These are phyloP conservation scores for Micronisus gabar DNA, from an alignment of 2,113 vertebrate species.

Conservation along the genomic window DNA sequence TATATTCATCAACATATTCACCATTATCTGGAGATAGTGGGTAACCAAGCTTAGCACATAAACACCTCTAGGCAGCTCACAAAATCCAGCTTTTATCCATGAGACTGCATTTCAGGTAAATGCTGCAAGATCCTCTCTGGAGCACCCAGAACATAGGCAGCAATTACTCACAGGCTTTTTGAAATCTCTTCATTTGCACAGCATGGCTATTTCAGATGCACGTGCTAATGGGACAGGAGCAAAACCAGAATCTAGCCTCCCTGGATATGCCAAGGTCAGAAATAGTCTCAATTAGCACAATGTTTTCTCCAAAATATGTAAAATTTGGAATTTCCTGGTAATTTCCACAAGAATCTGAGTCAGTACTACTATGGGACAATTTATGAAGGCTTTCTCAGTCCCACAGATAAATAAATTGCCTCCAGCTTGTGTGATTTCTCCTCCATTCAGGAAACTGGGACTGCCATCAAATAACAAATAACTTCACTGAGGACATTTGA, in stretches of 20 bases:
- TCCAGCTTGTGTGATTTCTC: neutral
- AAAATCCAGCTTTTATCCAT: neutral
- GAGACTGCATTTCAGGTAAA: neutral
- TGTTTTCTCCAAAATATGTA: neutral
- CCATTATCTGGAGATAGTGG: neutral
- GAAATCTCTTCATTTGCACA: neutral
- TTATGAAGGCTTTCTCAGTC: neutral
- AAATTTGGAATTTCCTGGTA: neutral
- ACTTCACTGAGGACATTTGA: neutral
- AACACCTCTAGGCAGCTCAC: neutral
- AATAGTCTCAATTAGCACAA: neutral
- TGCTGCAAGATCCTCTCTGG: neutral
- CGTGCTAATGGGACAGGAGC: fast-evolving
- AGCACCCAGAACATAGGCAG: neutral
- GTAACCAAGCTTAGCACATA: neutral
- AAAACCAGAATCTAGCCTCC: neutral
- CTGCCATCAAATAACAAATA: neutral
- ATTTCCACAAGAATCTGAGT: neutral
- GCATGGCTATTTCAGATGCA: neutral
- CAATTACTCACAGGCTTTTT: neutral
- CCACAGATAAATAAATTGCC: neutral
- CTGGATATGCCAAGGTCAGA: neutral
- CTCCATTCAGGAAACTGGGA: neutral
- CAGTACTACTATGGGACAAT: neutral
- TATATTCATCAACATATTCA: neutral